Evolutionary conservation across 2,888 invertebrate genomes (phyloP), one percentile per base, ranked within the genome.

Genomic region (Tipula lateralis): DNA sequence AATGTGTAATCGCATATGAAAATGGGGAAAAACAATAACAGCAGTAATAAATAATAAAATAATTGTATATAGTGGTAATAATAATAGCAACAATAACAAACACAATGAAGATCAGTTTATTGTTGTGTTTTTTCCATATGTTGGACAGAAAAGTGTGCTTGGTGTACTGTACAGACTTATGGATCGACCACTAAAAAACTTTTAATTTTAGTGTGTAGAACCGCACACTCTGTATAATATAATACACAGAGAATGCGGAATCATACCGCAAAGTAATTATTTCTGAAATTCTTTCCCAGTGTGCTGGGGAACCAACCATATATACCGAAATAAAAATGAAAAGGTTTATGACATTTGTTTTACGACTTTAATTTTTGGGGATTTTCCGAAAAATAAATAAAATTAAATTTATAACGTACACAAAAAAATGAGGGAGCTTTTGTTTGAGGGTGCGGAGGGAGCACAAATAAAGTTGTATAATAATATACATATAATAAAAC

Each of bases 261-360:
- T 13, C 39, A 39, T 39, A 39, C 12, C 39, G 44, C 5, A 7
- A 12, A 3, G 44, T 50, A 50, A 16, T 50, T 50, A 3, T 36
- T 39, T 39, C 9, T 24, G 24, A 19, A 2, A 39, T 13, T 3
- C 9, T 66, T 66, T 9, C 24, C 12, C 66, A 66, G 24, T 24
- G n/a, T n/a, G n/a, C n/a, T n/a, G n/a, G n/a, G n/a, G n/a, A 24
- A 66, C 24, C 24, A 66, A 66, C 66, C 66, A 2, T 39, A 32
- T 32, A 16, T 6, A 44, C 44, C 13, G 24, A 66, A 24, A 66
- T 66, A 24, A 19, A n/a, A 66, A 66, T 24, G 24, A 66, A 66
- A 66, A 66, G 66, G 66, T 66, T 66, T 66, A 66, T 66, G 24
- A 66, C 66, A 66, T 66, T 66, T 66, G 66, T 66, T 66, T 66